A percentile compares a stretch with the other conserved stretches of the same genome.
Evolutionary conservation across 2,113 vertebrate species (phyloP).

Genomic region (Bufo bufo): DNA sequence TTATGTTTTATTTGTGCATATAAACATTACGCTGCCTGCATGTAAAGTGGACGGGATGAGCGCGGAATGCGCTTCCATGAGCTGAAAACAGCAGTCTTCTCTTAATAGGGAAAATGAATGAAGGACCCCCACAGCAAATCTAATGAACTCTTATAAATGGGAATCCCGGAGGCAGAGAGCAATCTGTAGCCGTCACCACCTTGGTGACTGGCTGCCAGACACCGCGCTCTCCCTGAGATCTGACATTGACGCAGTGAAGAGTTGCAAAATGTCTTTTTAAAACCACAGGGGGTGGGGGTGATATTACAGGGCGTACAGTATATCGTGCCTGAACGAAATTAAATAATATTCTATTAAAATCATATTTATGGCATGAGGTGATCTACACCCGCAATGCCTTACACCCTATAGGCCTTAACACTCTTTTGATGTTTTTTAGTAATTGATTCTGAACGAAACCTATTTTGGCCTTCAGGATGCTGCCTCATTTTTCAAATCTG

Average conservation of each 20-base stretch:
- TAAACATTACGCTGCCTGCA: slow-evolving; percentile 30
- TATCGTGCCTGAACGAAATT: background rate
- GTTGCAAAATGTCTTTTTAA: background rate
- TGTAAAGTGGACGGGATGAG: background rate
- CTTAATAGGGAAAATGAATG: slow-evolving; percentile 31
- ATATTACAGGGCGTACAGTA: too few species aligned
- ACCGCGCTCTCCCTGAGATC: background rate
- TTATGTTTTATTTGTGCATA: slow-evolving; percentile 14
- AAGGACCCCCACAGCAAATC: slow-evolving; percentile 35
- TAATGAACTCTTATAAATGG: slow-evolving; percentile 45
- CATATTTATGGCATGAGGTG: background rate
- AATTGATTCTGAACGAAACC: too few species aligned
- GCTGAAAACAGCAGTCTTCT: slow-evolving; percentile 23
- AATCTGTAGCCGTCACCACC: slow-evolving; percentile 34
- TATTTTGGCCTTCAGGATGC: too few species aligned
- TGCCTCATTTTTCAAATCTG: too few species aligned
- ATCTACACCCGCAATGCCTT: background rate
- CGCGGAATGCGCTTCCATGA: background rate
- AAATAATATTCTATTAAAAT: background rate
- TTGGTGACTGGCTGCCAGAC: slow-evolving; percentile 14
- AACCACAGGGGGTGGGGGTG: background rate
- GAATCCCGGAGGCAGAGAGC: slow-evolving; percentile 11
- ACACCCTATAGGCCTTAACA: background rate
- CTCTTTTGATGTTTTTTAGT: background rate
- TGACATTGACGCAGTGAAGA: background rate